Base-by-base conservation (phyloP, 2,797 vertebrate genomes). In the Scomberomorus guttatus region DNA sequence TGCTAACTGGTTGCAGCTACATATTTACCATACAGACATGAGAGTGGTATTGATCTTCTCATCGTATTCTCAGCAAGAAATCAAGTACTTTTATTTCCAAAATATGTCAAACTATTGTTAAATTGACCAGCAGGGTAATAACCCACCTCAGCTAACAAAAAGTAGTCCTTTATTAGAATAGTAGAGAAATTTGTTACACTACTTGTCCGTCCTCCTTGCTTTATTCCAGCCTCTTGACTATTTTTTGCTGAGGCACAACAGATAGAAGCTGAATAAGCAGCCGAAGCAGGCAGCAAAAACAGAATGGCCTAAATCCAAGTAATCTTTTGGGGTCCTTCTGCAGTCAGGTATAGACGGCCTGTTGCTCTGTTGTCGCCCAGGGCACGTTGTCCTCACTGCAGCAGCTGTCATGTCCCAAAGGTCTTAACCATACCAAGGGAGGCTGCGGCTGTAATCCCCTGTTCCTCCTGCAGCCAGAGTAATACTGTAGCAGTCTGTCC, bases 401-500 rank as follows among this genome's bases (percentile, higher is more conserved):
- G 66, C 13, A 27, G 79, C 46, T 62, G 52, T 52, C 44, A 22
- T 27, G 2, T 71, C 64, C 59, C 72, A 51, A 29, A 83, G 48
- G 78, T 59, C 52, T 67, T 64, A 55, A 25, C 27, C 14, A 4
- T 15, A 57, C 50, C 22, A 10, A 6, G 18, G 51, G 75, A 69
- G 58, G 55, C 63, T 59, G 42, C 54, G 42, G 62, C 59, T 72
- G 17, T 81, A 84, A 84, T 74, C 72, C 32, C 15, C 9, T 18
- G 18, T 37, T 62, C n/a, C 62, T 63, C 39, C 65, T 65, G 48
- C 39, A 50, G 25, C 42, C 13, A 59, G 9, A 48, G 44, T 59
- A 25, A 51, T 5, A n/a, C 18, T 8, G 46, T 11, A 12, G 27
- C 7, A 17, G 20, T 3, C 22, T n/a, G 14, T 34, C 32, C 24